Percentiles rank a stretch among this genome's conserved stretches.
phyloP scores from a whole-genome alignment of 2,888 invertebrate species.

The Drosophila monieri region DNA sequence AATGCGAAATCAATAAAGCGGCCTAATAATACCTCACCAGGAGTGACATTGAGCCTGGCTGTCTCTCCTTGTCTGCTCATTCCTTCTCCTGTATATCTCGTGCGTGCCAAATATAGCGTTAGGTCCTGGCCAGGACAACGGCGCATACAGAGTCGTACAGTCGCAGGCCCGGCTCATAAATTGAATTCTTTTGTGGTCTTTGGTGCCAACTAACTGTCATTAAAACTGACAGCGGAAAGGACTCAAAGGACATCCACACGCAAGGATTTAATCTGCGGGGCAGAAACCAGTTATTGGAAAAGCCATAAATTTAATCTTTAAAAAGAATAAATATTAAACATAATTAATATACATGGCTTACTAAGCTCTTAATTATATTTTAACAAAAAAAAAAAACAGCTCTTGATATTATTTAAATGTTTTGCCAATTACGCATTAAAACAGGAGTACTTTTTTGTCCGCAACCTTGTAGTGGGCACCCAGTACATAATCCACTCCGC shows the following conservation, averaged over 20 bases:
- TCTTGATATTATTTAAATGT: not conserved
- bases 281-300: not conserved
- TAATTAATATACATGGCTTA: not conserved
- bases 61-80: not conserved
- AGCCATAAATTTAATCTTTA: not conserved
- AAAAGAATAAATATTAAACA: not conserved
- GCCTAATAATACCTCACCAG: slow-evolving; percentile 55
- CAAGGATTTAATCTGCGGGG: slow-evolving; percentile 8
- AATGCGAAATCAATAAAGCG: slow-evolving; percentile 71
- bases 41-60: slow-evolving; percentile 25
- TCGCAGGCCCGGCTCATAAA: slow-evolving; percentile 39
- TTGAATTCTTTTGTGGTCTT: slow-evolving; percentile 49
- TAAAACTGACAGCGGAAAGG: slow-evolving; percentile 38
- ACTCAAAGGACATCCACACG: slow-evolving; percentile 36
- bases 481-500: not conserved
- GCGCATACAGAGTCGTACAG: slow-evolving; percentile 13
- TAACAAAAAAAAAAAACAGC: not conserved
- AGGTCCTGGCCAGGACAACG: slow-evolving; percentile 55
- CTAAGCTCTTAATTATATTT: not conserved
- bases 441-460: not conserved
- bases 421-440: not conserved
- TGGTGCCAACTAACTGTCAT: slow-evolving; percentile 59
- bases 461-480: not conserved
- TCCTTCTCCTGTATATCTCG: slow-evolving; percentile 15
- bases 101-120: slow-evolving; percentile 70